phyloP scores from a whole-genome alignment of 2,797 vertebrate genomes.

The Apogon hyalosoma region DNA sequence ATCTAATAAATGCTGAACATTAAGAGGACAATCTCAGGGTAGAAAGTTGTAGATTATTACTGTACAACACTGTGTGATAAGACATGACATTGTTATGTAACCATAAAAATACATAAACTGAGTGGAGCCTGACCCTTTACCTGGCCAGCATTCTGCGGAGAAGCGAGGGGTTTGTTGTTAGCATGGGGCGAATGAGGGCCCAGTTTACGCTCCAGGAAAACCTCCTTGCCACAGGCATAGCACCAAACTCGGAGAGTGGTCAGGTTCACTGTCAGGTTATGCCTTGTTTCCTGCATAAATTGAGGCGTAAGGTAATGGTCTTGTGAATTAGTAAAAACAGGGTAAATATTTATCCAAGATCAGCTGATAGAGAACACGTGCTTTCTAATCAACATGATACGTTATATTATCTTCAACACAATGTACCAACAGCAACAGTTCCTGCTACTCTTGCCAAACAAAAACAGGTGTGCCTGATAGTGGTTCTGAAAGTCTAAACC shows the following conservation, averaged over 20 bases:
- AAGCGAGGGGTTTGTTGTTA: slow-evolving; percentile 82
- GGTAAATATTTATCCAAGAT: slow-evolving; percentile 11
- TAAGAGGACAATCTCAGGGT: neutral
- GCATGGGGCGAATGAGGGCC: slow-evolving; percentile 83
- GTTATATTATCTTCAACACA: slow-evolving; percentile 18
- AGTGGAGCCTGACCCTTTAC: slow-evolving; percentile 54
- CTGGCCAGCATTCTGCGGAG: slow-evolving; percentile 78
- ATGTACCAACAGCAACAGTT: slow-evolving; percentile 15
- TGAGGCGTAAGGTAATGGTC: no score
- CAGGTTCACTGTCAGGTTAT: slow-evolving; percentile 97
- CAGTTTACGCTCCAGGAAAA: slow-evolving; percentile 95
- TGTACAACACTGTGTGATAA: neutral
- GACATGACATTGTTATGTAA: slow-evolving; percentile 15
- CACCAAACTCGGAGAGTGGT: slow-evolving; percentile 98
- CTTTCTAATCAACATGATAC: neutral
- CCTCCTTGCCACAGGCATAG: slow-evolving; percentile 97
- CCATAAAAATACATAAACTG: slow-evolving; percentile 8
- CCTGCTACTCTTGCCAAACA: slow-evolving; percentile 7
- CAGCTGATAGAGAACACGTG: slow-evolving; percentile 1
- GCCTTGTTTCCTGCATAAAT: slow-evolving; percentile 88
- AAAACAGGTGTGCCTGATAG: neutral
- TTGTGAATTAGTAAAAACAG: neutral
- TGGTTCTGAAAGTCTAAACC: neutral
- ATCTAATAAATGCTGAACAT: slow-evolving; percentile 37
- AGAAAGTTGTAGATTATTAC: neutral